These are phyloP conservation scores for Nemoura dubitans DNA, from an alignment of 2,888 invertebrate genomes.

Conservation along the genomic window DNA sequence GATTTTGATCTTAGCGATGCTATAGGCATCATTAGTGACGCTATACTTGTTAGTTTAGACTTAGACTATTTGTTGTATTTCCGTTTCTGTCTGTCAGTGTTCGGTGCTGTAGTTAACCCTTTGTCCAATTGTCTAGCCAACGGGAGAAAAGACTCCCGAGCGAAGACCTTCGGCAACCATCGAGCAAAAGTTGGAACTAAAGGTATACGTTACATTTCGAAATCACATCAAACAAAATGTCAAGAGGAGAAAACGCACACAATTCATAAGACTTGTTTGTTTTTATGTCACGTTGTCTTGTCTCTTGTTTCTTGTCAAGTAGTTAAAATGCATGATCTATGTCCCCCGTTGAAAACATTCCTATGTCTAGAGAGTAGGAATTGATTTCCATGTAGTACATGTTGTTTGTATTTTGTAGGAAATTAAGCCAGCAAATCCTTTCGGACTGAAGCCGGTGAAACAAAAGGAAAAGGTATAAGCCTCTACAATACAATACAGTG, in stretches of 20 bases:
- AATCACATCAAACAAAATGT: slow-evolving; percentile 7
- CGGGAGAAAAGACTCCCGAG: slow-evolving; percentile 7
- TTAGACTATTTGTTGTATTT: not conserved
- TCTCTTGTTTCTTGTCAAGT: not conserved
- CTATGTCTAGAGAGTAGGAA: not conserved
- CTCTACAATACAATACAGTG: slow-evolving; percentile 7
- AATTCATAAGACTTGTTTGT: not conserved
- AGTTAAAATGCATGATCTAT: not conserved
- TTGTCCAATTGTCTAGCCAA: not conserved
- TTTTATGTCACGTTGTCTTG: not conserved
- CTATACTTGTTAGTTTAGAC: not conserved
- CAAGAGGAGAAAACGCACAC: not conserved
- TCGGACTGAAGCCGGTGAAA: slow-evolving; percentile 37
- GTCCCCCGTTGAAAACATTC: slow-evolving; percentile 25
- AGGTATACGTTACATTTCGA: slow-evolving; percentile 38
- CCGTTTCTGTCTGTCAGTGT: not conserved
- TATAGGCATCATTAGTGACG: not conserved
- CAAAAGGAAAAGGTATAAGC: slow-evolving; percentile 40
- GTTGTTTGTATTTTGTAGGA: slow-evolving; percentile 41
- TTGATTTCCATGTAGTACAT: slow-evolving; percentile 25
- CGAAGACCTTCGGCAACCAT: slow-evolving; percentile 28
- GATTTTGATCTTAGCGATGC: not conserved
- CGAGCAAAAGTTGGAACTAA: slow-evolving; percentile 36
- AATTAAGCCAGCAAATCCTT: slow-evolving; percentile 40
- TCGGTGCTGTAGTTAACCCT: not conserved